A percentile compares a stretch with the other conserved stretches of the same genome.
phyloP scores from a whole-genome alignment of 2,888 invertebrate genomes.

The Anthrax anthrax region DNA sequence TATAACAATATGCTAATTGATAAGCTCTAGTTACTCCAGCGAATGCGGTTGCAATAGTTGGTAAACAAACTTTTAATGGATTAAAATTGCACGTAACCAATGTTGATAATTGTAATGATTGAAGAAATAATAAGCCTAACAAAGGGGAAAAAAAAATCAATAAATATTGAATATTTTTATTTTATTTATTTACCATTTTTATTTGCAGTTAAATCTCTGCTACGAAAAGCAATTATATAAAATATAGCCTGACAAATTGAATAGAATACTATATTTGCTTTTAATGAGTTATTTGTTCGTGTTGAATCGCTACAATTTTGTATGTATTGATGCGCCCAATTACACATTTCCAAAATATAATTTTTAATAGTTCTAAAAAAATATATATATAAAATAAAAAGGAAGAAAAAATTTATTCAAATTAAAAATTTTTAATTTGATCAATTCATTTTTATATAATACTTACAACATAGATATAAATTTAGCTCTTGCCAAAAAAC shows the following conservation, averaged over 20 bases:
- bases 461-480: constrained; percentile 46
- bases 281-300: constrained; percentile 37
- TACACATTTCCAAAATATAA: constrained; percentile 53
- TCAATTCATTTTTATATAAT: constrained; percentile 6
- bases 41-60: constrained; percentile 64
- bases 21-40: constrained; percentile 67
- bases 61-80: constrained; percentile 70
- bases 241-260: constrained; percentile 85
- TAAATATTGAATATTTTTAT: background rate
- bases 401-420: no score
- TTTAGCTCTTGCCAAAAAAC: constrained; percentile 54
- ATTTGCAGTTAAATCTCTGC: constrained; percentile 62
- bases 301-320: constrained; percentile 26
- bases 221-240: constrained; percentile 81
- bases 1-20: constrained; percentile 84
- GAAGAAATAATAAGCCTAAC: constrained; percentile 64
- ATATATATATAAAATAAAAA: constrained; percentile 3
- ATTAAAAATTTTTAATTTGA: background rate
- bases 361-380: constrained; percentile 45
- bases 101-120: constrained; percentile 68
- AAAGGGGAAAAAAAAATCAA: constrained; percentile 18
- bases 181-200: constrained; percentile 50
- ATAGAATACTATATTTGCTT: constrained; percentile 78
- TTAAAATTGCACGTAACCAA: constrained; percentile 77
- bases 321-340: constrained; percentile 78